Base-by-base conservation (phyloP, 2,113 vertebrate species). In the Garra rufa region DNA sequence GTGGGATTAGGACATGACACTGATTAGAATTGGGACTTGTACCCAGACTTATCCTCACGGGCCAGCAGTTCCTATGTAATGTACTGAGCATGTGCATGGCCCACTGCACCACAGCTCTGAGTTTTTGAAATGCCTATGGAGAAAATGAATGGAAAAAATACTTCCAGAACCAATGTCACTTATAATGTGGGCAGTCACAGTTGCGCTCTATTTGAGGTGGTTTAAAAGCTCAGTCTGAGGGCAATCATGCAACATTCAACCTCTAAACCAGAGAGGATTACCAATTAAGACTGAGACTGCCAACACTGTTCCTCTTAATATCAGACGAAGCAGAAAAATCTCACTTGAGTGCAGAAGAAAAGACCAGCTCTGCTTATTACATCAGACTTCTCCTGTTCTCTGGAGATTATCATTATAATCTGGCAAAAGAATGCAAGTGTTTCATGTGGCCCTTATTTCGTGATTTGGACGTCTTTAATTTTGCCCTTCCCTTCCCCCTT, bases 381-480 rank as follows among this genome's bases (percentile, higher is more conserved):
- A 67, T 38, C 26, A 15, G 30, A 44, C 7, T 10, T 76, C 24
- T 50, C 74, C 19, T 19, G 34, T 79, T 14, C 73, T 74, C 28
- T 74, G 7, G 5, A 61, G 21, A 28, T 67, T 73, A 38, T 83
- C 19, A 78, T 71, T 15, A 15, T 26, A 61, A 61, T 71, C 74
- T 71, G 11, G 19, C 21, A 13, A 70, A 82, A 77, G 15, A 28
- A 82, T 82, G 38, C 43, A 34, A 55, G 14, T 15, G 61, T 75
- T 38, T 75, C 15, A 24, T 52, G 26, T 80, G 30, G 70, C 69
- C 82, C 73, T n/a, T 76, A 80, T 76, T 67, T 69, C 13, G 76
- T 77, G n/a, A 6, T 74, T 44, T 65, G 11, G 76, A 21, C 8
- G 38, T 61, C 15, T 83, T 34, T 69, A 34, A 44, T 48, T 87